Evolutionary conservation across 2,888 invertebrate genomes (phyloP).

Genomic region (Buathra laborator): DNA sequence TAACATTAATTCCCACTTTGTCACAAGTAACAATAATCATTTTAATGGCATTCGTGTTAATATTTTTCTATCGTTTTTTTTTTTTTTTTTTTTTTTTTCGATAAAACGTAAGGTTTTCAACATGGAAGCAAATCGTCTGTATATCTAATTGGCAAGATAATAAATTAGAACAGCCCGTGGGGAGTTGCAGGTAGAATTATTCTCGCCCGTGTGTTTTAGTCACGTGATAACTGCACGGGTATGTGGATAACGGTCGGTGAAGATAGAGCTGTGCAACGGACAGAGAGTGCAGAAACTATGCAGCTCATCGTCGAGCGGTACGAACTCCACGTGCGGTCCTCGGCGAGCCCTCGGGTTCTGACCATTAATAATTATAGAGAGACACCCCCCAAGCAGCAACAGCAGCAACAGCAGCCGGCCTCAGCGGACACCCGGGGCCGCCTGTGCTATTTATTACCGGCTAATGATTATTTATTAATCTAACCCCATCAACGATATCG

Average conservation of each 20-base stretch:
- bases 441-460: conserved; percentile 81
- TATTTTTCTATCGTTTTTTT: neutral
- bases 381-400: conserved; percentile 62
- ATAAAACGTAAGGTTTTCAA: neutral
- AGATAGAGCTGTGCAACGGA: conserved; percentile 42
- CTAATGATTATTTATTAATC: conserved; percentile 84
- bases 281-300: conserved; percentile 56
- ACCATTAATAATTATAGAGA: conserved; percentile 73
- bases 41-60: neutral
- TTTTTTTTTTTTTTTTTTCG: too few species aligned
- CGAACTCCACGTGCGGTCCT: conserved; percentile 76
- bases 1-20: too few species aligned
- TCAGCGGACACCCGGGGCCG: conserved; percentile 72
- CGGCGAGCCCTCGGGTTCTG: conserved; percentile 64
- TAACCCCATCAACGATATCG: conserved; percentile 78
- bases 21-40: neutral
- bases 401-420: conserved; percentile 66
- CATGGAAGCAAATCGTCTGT: neutral
- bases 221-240: conserved; percentile 51
- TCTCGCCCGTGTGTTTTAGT: conserved; percentile 46
- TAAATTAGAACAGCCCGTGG: conserved; percentile 6
- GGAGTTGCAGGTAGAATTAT: conserved; percentile 16
- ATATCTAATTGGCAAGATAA: conserved; percentile 20
- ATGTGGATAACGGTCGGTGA: conserved; percentile 18
- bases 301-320: conserved; percentile 59